These are phyloP conservation scores for Amphilophus citrinellus DNA, from an alignment of 2,113 vertebrate species.

Conservation along the genomic window DNA sequence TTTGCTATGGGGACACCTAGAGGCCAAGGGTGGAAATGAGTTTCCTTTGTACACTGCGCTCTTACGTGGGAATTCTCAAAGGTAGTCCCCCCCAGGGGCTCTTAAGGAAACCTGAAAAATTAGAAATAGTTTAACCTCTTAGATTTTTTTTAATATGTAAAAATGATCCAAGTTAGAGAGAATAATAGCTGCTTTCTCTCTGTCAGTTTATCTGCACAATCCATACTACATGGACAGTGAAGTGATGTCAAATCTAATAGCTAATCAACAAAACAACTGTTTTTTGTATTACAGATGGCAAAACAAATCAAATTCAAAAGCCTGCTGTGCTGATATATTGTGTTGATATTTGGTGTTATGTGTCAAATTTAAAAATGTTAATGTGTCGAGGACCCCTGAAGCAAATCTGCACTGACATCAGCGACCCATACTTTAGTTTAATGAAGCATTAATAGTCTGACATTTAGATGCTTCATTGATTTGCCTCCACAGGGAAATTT, in stretches of 20 bases:
- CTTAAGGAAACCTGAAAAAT: background rate
- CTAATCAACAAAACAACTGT: background rate
- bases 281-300: background rate
- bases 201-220: background rate
- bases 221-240: background rate
- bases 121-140: background rate
- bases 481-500: background rate
- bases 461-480: constrained; percentile 53
- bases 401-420: constrained; percentile 15
- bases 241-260: background rate
- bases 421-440: constrained; percentile 13
- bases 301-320: background rate
- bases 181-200: background rate
- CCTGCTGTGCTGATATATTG: background rate
- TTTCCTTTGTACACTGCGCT: background rate
- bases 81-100: background rate
- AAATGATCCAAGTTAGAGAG: background rate
- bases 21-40: constrained; percentile 36
- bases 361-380: constrained; percentile 1
- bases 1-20: constrained; percentile 58
- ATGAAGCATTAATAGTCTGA: constrained; percentile 47
- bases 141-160: background rate
- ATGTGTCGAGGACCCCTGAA: background rate
- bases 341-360: background rate
- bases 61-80: background rate